Evolutionary conservation across 1,140 invertebrate species (phyloP).

Genomic region (Apis dorsata): DNA sequence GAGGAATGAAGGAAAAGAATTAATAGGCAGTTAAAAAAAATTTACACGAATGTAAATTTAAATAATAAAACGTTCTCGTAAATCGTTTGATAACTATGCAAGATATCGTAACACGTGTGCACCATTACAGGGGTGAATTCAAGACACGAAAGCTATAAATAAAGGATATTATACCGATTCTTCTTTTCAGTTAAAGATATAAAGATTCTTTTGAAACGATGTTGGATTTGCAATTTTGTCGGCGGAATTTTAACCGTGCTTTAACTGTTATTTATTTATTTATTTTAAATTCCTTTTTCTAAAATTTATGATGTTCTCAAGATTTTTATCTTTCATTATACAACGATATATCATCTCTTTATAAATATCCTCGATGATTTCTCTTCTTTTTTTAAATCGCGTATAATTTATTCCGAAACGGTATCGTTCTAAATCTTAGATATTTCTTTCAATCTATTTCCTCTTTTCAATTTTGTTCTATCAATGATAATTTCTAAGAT

Average conservation of each 20-base stretch:
- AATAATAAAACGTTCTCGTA: not conserved
- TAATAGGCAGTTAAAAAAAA: not conserved
- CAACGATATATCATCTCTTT: too few relatives aligned
- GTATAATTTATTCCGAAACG: too few relatives aligned
- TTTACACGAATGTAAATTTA: not conserved
- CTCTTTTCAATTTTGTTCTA: too few relatives aligned
- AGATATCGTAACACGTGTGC: not conserved
- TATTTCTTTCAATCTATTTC: too few relatives aligned
- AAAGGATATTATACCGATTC: not conserved
- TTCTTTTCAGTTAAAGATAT: not conserved
- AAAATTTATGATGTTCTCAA: too few relatives aligned
- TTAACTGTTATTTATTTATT: too few relatives aligned
- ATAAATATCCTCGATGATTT: too few relatives aligned
- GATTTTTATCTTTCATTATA: too few relatives aligned
- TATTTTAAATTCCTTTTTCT: too few relatives aligned
- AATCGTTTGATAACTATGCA: not conserved
- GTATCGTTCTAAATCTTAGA: too few relatives aligned
- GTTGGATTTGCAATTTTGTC: not conserved
- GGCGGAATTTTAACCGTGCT: not conserved
- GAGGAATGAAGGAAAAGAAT: not conserved
- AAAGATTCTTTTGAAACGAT: not conserved
- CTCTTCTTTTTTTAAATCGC: too few relatives aligned
- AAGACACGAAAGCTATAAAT: not conserved
- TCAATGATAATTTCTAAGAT: too few relatives aligned
- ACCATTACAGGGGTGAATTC: not conserved